phyloP scores from a whole-genome alignment of 2,888 invertebrate species.

The Dicycla oo region DNA sequence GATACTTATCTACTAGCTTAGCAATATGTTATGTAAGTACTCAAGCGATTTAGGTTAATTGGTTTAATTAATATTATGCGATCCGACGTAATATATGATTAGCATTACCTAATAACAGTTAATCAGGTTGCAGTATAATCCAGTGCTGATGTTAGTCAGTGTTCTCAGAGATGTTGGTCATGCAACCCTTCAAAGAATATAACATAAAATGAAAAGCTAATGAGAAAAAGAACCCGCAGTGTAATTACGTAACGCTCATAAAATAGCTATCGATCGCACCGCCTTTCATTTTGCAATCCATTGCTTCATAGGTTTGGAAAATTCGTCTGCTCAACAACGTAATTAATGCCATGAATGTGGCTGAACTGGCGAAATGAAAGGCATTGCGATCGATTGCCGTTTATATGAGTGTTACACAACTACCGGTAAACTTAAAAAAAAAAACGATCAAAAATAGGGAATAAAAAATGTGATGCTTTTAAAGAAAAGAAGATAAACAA shows the following conservation, averaged over 20 bases:
- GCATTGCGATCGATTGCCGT: too few species aligned
- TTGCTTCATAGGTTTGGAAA: too few species aligned
- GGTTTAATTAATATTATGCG: conserved; percentile 42
- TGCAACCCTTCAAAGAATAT: too few species aligned
- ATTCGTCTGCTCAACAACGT: too few species aligned
- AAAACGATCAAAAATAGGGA: not conserved
- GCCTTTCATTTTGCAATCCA: too few species aligned
- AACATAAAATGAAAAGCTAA: not conserved
- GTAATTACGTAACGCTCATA: too few species aligned
- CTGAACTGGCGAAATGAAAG: too few species aligned
- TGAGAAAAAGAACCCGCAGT: not conserved
- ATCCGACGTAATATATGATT: conserved; percentile 8
- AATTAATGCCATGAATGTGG: too few species aligned
- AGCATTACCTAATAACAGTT: conserved; percentile 13
- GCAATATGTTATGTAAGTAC: conserved; percentile 4
- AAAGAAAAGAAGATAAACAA: not conserved
- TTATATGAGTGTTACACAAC: too few species aligned
- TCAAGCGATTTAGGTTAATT: conserved; percentile 35
- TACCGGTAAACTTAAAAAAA: not conserved
- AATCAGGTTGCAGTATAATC: conserved; percentile 12
- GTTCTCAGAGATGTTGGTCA: too few species aligned
- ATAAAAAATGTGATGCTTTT: too few species aligned
- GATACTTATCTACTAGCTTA: not conserved
- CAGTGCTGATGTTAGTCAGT: not conserved
- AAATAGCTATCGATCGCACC: too few species aligned